Base-by-base conservation (phyloP, 2,888 invertebrate genomes). In the Barypeithes pellucidus region DNA sequence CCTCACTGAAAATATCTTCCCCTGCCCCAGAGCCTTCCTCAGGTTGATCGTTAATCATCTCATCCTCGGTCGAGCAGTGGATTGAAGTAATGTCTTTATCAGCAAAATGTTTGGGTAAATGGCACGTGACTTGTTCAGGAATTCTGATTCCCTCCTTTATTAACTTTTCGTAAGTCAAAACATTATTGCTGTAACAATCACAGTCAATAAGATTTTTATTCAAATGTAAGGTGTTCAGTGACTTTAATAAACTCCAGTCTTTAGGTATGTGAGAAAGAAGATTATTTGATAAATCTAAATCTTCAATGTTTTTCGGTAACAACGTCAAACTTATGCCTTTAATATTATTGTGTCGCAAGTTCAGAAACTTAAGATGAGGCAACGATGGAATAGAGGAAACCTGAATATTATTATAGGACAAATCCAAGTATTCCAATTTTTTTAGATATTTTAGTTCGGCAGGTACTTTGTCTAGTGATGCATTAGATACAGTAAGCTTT, bases 181-280 rank as follows among this genome's bases (percentile, higher is more conserved):
- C 84, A 70, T 92, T 92, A 76, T 89, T 88, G 82, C 92, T 92
- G 75, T 89, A 88, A 81, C 94, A 94, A 29, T 91, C 89, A 84
- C 94, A 94, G 78, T 91, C 87, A 5, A 94, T 86, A 41, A 90
- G 90, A 82, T 94, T 94, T 52, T 90, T 91, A 61, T 89, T 88
- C 72, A 94, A 81, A 82, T 92, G 90, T 72, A 94, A 86, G 78
- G 89, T 88, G 81, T 89, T 89, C 67, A 94, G 85, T 79, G 88
- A 84, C 52, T 86, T 86, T 69, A 92, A 84, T 77, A 87, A 86
- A 22, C 85, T 86, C 69, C 92, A 82, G 78, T 91, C 91, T 67
- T 81, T 79, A 87, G 79, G 88, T 86, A 80, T 89, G 82, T 91
- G 89, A 0, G 88, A 88, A 72, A 93, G 88, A 67, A 88, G 88